Percentiles rank a stretch among this genome's conserved stretches.
These are phyloP conservation scores for Abrostola tripartita DNA, from an alignment of 2,888 invertebrate species.

Conservation along the genomic window DNA sequence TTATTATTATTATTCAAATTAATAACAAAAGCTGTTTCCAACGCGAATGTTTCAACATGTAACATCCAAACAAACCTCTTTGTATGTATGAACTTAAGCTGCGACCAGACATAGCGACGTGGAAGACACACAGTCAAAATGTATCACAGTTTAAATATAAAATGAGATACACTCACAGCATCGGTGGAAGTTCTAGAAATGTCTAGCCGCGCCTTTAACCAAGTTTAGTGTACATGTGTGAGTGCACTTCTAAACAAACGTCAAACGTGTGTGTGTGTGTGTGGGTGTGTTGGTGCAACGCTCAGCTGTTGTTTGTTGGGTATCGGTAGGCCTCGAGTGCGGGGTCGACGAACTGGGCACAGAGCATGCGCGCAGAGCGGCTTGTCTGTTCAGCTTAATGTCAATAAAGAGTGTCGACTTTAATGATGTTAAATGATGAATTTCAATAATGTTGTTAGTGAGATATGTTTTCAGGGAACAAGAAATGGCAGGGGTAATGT, in stretches of 20 bases:
- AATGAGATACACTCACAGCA: not conserved
- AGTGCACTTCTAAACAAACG: slow-evolving; percentile 40
- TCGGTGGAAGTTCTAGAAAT: not conserved
- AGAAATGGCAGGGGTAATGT: too few relatives aligned
- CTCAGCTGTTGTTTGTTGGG: slow-evolving; percentile 81
- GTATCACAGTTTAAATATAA: not conserved
- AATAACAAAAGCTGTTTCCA: slow-evolving; percentile 46
- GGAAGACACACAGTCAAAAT: too few relatives aligned
- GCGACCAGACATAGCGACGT: too few relatives aligned
- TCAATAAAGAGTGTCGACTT: not conserved
- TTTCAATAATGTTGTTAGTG: too few relatives aligned
- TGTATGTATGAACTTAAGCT: too few relatives aligned
- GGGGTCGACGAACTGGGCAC: slow-evolving; percentile 76
- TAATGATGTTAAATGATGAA: too few relatives aligned
- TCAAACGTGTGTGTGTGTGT: slow-evolving; percentile 18
- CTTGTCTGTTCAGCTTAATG: not conserved
- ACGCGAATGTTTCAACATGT: slow-evolving; percentile 43
- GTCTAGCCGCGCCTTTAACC: slow-evolving; percentile 4
- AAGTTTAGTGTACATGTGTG: not conserved
- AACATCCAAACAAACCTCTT: slow-evolving; percentile 31
- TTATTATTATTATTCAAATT: too few relatives aligned
- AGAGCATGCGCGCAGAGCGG: slow-evolving; percentile 62
- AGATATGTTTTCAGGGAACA: too few relatives aligned
- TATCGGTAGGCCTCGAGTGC: slow-evolving; percentile 75
- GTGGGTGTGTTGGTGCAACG: slow-evolving; percentile 63